phyloP scores from a whole-genome alignment of 2,888 invertebrate species.

The Apodemia mormo region DNA sequence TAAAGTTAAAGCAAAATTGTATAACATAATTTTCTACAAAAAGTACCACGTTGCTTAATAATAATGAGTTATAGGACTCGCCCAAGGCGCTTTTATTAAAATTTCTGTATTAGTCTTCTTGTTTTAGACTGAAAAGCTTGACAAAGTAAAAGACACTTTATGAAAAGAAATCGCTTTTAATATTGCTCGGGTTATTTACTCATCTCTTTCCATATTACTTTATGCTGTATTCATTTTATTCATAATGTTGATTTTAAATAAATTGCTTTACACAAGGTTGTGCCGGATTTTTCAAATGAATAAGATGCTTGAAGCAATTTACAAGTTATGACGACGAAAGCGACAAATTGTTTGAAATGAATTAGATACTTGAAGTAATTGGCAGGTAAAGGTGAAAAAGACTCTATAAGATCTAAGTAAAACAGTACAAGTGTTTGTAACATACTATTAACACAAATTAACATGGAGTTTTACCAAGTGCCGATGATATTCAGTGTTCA shows the following conservation, averaged over 20 bases:
- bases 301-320: too few species aligned
- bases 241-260: neutral
- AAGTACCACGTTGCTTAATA: constrained; percentile 11
- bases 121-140: constrained; percentile 15
- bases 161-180: constrained; percentile 23
- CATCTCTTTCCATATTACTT: neutral
- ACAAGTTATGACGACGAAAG: too few species aligned
- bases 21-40: constrained; percentile 15
- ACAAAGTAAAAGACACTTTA: constrained; percentile 18
- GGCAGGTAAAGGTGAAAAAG: too few species aligned
- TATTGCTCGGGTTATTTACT: constrained; percentile 21
- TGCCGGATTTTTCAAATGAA: too few species aligned
- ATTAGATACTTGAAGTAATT: too few species aligned
- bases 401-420: too few species aligned
- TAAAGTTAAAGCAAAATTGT: neutral
- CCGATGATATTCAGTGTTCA: too few species aligned
- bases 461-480: too few species aligned
- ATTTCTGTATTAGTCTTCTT: constrained; percentile 13
- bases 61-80: constrained; percentile 16
- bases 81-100: constrained; percentile 14
- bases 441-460: too few species aligned
- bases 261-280: neutral
- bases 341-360: too few species aligned
- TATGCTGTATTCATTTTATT: constrained; percentile 7
- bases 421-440: too few species aligned